Evolutionary conservation across 2,113 vertebrate genomes (phyloP).

Genomic region (Lagopus leucura): DNA sequence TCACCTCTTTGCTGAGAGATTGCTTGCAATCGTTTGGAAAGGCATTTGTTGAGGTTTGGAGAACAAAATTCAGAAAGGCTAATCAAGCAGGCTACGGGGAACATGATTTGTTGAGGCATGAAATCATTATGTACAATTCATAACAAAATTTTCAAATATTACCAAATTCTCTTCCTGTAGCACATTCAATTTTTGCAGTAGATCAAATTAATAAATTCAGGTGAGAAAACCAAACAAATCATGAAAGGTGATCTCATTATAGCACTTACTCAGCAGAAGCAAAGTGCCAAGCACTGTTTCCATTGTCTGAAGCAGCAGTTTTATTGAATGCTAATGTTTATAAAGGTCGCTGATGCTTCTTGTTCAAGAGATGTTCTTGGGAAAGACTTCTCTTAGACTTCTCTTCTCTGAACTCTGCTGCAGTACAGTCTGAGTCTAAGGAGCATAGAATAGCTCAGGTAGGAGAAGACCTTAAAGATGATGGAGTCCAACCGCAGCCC

Average conservation of each 20-base stretch:
- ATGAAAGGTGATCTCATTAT: background rate
- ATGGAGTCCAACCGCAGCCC: too few relatives aligned
- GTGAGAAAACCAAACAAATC: background rate
- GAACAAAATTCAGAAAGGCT: background rate
- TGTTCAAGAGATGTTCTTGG: background rate
- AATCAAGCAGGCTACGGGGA: background rate
- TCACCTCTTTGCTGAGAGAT: background rate
- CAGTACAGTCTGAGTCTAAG: background rate
- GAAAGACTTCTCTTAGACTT: background rate
- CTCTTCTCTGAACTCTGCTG: background rate
- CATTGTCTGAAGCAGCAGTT: background rate
- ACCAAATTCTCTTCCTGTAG: background rate
- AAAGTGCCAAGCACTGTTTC: background rate
- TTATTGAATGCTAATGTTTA: background rate
- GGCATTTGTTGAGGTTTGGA: background rate
- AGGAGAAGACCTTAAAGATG: too few relatives aligned
- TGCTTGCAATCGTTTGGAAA: background rate
- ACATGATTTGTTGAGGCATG: background rate
- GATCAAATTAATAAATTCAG: background rate
- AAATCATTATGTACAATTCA: background rate
- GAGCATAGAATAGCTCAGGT: background rate
- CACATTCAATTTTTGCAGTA: background rate
- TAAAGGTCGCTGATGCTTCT: background rate
- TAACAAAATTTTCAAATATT: background rate
- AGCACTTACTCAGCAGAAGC: background rate